Evolutionary conservation across 2,113 vertebrate genomes (phyloP).

Genomic region (Apodemus speciosus): DNA sequence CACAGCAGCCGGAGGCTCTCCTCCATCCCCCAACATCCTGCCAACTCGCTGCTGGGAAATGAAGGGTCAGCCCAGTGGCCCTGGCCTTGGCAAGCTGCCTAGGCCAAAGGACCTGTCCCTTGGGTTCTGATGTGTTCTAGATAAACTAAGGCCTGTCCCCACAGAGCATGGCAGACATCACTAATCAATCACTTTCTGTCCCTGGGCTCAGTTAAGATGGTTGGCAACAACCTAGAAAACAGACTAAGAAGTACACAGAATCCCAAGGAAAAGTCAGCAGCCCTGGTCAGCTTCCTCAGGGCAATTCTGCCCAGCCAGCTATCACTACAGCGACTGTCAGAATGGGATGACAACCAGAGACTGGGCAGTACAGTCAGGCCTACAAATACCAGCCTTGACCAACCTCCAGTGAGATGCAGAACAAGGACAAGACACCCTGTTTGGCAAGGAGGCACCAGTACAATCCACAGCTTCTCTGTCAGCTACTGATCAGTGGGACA

Average conservation of each 20-base stretch:
- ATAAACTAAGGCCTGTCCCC: background rate
- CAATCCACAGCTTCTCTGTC: too few species aligned
- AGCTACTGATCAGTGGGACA: too few species aligned
- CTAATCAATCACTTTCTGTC: fast-evolving
- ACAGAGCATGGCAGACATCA: background rate
- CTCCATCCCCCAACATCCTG: background rate
- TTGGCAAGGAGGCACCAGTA: background rate
- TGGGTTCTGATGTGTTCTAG: background rate
- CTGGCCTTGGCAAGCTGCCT: background rate
- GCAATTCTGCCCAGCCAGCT: background rate
- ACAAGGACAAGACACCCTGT: background rate
- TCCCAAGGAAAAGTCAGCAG: background rate
- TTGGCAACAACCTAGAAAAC: background rate
- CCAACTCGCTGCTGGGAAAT: background rate
- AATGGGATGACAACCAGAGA: background rate
- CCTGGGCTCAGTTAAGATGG: background rate
- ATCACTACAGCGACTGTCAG: background rate
- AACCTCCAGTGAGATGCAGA: too few species aligned
- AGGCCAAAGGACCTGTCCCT: background rate
- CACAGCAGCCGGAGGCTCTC: background rate
- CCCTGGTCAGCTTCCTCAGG: background rate
- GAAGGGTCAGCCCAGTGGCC: constrained; percentile 1
- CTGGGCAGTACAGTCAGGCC: background rate
- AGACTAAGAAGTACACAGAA: background rate
- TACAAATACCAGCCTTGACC: background rate